Percentiles rank a stretch among this genome's conserved stretches.
phyloP scores from a whole-genome alignment of 2,113 vertebrate genomes.

The Cryptotis parvus region DNA sequence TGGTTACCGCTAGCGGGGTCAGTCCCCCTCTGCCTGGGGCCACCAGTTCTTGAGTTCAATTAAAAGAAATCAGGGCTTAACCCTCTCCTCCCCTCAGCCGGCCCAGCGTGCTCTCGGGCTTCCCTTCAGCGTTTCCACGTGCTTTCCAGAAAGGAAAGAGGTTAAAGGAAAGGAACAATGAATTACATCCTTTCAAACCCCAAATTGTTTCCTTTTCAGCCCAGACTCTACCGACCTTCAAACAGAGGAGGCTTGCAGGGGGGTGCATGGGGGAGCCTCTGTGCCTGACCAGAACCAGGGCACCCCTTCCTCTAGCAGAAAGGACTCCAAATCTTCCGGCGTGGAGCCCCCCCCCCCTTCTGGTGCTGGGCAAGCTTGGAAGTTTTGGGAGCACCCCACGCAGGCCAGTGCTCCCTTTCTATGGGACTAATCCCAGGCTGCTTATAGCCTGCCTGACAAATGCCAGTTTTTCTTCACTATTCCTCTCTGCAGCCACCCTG shows the following conservation, averaged over 20 bases:
- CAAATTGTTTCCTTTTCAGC: conserved; percentile 86
- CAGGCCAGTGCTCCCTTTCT: neutral
- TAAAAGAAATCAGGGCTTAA: conserved; percentile 97
- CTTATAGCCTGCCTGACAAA: neutral
- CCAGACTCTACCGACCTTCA: conserved; percentile 80
- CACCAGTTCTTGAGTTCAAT: conserved; percentile 94
- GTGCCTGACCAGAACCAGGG: conserved; percentile 65
- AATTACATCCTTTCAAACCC: conserved; percentile 86
- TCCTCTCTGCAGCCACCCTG: neutral
- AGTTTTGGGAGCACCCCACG: neutral
- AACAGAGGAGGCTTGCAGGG: conserved; percentile 70
- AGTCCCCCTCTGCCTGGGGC: conserved; percentile 96
- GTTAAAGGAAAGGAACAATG: conserved; percentile 85
- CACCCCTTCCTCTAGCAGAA: neutral
- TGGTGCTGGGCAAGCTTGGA: neutral
- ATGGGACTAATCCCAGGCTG: too few species aligned
- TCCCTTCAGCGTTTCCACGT: conserved; percentile 72
- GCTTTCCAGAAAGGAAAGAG: conserved; percentile 83
- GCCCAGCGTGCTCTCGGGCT: conserved; percentile 34
- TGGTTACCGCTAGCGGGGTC: conserved; percentile 99
- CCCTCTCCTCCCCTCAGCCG: conserved; percentile 88
- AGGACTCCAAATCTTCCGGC: neutral
- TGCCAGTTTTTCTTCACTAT: neutral
- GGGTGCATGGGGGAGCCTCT: conserved; percentile 58
- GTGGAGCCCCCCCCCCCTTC: neutral